Conservation (phyloP, 2,113 vertebrate species). For the Pachyramphus minor region DNA sequence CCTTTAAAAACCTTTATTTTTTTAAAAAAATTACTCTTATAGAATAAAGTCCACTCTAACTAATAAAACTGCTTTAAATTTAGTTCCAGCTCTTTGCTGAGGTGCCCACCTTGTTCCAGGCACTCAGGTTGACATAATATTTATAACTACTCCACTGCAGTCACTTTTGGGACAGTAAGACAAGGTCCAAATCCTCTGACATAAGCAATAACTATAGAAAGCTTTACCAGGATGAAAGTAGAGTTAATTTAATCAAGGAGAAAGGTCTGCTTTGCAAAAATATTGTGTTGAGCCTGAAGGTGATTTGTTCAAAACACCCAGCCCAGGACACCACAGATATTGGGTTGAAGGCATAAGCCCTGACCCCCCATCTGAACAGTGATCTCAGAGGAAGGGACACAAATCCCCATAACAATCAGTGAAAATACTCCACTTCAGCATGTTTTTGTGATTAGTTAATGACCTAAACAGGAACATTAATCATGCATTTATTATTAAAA, state of each 20-base stretch:
- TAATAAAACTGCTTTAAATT: constrained; percentile 41
- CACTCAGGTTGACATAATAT: not conserved
- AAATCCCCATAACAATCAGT: not conserved
- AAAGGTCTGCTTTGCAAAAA: not conserved
- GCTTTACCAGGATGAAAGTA: not conserved
- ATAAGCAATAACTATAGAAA: not conserved
- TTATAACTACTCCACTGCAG: not conserved
- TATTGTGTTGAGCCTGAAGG: not conserved
- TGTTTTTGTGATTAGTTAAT: not conserved
- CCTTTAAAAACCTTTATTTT: not conserved
- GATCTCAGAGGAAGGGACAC: not conserved
- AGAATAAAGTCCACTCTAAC: not conserved
- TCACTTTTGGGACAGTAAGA: not conserved
- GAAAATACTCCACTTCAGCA: not conserved
- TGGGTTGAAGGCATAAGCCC: not conserved
- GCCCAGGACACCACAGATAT: not conserved
- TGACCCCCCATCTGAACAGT: too few relatives aligned
- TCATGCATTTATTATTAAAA: not conserved
- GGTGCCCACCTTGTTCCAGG: not conserved
- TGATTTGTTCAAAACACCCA: not conserved
- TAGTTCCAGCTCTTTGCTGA: not conserved
- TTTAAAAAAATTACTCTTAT: constrained; percentile 19
- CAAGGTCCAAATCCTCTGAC: not conserved
- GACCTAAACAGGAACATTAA: not conserved
- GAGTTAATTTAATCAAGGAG: not conserved